phyloP scores from a whole-genome alignment of 2,113 vertebrate species.

The Chlamydotis undulata region DNA sequence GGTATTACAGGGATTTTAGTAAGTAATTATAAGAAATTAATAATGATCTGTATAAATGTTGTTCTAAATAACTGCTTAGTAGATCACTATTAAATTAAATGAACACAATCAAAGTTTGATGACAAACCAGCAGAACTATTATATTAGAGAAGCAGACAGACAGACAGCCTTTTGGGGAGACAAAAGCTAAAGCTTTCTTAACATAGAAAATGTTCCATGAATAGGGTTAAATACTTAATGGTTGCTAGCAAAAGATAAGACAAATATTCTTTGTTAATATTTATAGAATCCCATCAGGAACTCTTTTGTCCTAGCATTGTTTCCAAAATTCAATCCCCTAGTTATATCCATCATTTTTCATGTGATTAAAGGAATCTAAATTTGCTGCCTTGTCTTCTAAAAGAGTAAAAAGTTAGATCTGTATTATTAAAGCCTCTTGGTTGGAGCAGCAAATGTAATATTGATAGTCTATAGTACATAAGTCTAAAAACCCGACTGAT shows the following conservation, averaged over 20 bases:
- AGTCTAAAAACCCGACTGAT: conserved; percentile 4
- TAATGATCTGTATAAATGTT: not conserved
- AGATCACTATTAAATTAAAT: not conserved
- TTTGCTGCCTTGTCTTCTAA: conserved; percentile 62
- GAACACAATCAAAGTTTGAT: not conserved
- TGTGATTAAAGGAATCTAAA: conserved; percentile 69
- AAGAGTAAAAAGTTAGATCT: conserved; percentile 48
- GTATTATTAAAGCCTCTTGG: conserved; percentile 31
- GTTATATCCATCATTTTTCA: conserved; percentile 66
- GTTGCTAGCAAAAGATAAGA: conserved; percentile 70
- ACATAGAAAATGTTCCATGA: conserved; percentile 48
- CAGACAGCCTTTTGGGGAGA: conserved; percentile 39
- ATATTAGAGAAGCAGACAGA: conserved; percentile 4
- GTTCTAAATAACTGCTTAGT: not conserved
- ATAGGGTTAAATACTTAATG: conserved; percentile 64
- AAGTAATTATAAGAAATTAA: conserved; percentile 23
- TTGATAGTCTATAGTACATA: conserved; percentile 42
- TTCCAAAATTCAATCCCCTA: conserved; percentile 59
- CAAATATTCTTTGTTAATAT: conserved; percentile 73
- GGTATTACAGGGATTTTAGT: not conserved
- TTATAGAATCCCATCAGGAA: conserved; percentile 63
- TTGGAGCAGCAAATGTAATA: conserved; percentile 45
- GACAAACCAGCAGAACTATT: not conserved
- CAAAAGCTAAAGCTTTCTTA: conserved; percentile 59
- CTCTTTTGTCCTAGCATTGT: conserved; percentile 60